Base-by-base conservation (phyloP, 2,888 invertebrate species). In the Nemurella pictetii region DNA sequence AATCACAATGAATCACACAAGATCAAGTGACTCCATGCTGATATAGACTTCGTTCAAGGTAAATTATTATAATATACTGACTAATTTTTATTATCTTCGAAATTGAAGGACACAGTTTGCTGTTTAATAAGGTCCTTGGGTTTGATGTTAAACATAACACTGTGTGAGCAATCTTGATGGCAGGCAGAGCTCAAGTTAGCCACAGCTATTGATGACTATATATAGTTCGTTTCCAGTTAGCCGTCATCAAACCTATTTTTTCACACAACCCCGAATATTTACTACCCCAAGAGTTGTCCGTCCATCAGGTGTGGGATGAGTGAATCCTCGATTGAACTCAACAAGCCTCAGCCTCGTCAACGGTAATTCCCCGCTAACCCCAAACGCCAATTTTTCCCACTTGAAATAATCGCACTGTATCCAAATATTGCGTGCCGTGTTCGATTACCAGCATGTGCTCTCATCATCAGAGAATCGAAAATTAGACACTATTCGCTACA, bases 21-120 rank as follows among this genome's bases (percentile, higher is more conserved):
- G 55, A 55, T 55, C 55, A 55, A 55, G 12, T 75, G 78, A 78
- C 26, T 78, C 26, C 78, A 30, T 72, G 82, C 28, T 72, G 82
- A 82, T 82, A 82, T 72, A 72, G 82, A 55, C 82, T 55, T 72
- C 55, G 72, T 72, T 82, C 82, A 82, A 82, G 82, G 82, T 82
- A 82, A 72, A 72, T 55, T 82, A 72, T 72, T 55, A 28, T 80
- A 80, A 80, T 80, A 72, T 28, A 82, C 78, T 30, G 75, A 75
- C 30, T 72, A 82, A 55, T 82, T 82, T 55, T 55, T 72, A 82
- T 55, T 82, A 81, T 81, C 81, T 81, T 55, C 26, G 26, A 25
- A 36, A 15, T 28, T 72, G 82, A 82, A 82, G 82, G 82, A 26
- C 82, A 82, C 30, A n/a, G 20, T 35, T 55, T 30, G 26, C 28